These are phyloP conservation scores for Globodera rostochiensis DNA, from an alignment of 1,140 invertebrate genomes.

Conservation along the genomic window DNA sequence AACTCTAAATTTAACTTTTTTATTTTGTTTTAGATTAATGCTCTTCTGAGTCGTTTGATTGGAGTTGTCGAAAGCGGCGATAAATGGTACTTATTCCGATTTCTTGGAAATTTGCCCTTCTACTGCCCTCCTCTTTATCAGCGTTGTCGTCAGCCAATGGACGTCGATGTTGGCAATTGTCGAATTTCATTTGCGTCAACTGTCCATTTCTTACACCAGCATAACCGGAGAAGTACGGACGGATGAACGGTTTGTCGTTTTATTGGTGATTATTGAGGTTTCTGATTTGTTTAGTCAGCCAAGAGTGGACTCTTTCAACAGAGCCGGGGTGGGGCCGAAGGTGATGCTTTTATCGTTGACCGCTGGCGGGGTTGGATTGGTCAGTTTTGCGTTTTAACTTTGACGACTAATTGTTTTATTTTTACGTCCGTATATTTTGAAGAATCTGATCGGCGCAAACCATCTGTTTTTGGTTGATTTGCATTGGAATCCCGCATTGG, in stretches of 20 bases:
- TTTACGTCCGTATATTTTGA: not conserved
- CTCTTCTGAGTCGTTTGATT: slow-evolving; percentile 32
- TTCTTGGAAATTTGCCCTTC: not conserved
- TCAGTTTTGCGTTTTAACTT: not conserved
- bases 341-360: slow-evolving; percentile 78
- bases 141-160: slow-evolving; percentile 50
- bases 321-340: slow-evolving; percentile 27
- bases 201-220: slow-evolving; percentile 34
- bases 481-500: slow-evolving; percentile 93
- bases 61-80: slow-evolving; percentile 35
- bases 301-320: slow-evolving; percentile 46
- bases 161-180: slow-evolving; percentile 45
- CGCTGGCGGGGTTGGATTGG: slow-evolving; percentile 84
- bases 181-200: slow-evolving; percentile 40
- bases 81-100: slow-evolving; percentile 34
- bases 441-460: slow-evolving; percentile 83
- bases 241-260: slow-evolving; percentile 42
- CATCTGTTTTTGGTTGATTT: slow-evolving; percentile 85
- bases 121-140: slow-evolving; percentile 29
- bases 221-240: slow-evolving; percentile 44
- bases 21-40: slow-evolving; percentile 20
- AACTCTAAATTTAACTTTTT: slow-evolving; percentile 13
- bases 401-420: not conserved
- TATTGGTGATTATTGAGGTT: not conserved
- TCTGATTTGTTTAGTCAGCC: slow-evolving; percentile 34